Percentiles rank a stretch among this genome's conserved stretches.
These are phyloP conservation scores for Bettongia penicillata DNA, from an alignment of 2,113 vertebrate genomes.

Conservation along the genomic window DNA sequence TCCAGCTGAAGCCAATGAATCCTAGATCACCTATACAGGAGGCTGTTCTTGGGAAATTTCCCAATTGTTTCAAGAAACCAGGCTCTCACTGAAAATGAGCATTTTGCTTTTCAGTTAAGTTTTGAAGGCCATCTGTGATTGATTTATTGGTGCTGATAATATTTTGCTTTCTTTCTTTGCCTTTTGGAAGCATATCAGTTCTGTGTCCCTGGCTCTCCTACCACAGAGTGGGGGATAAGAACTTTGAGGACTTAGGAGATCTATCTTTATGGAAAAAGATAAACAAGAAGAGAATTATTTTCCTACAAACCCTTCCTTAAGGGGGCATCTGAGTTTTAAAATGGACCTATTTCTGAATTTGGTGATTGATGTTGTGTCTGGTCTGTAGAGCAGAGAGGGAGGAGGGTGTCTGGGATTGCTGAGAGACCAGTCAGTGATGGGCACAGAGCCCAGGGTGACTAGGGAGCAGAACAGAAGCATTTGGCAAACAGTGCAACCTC, in stretches of 20 bases:
- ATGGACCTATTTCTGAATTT: not conserved
- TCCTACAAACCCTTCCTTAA: not conserved
- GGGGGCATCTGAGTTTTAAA: not conserved
- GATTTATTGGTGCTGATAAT: conserved; percentile 67
- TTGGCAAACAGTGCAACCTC: conserved; percentile 8
- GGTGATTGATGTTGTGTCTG: not conserved
- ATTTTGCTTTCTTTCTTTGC: conserved; percentile 59
- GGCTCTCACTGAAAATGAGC: conserved; percentile 66
- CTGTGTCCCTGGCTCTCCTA: not conserved
- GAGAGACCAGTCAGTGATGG: not conserved
- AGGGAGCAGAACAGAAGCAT: not conserved
- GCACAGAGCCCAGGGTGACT: not conserved
- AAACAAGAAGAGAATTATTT: not conserved
- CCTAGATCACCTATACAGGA: conserved; percentile 9
- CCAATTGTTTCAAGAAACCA: conserved; percentile 71
- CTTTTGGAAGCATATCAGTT: conserved; percentile 22
- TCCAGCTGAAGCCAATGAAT: conserved; percentile 42
- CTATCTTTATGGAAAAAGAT: not conserved
- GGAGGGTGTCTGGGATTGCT: not conserved
- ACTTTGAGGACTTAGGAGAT: too few species aligned
- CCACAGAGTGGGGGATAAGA: not conserved
- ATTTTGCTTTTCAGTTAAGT: conserved; percentile 66
- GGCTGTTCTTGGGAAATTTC: conserved; percentile 57
- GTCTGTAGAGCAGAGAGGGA: not conserved
- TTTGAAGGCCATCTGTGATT: conserved; percentile 71